Evolutionary conservation across 2,888 invertebrate genomes (phyloP).

Genomic region (Athalia cordata): DNA sequence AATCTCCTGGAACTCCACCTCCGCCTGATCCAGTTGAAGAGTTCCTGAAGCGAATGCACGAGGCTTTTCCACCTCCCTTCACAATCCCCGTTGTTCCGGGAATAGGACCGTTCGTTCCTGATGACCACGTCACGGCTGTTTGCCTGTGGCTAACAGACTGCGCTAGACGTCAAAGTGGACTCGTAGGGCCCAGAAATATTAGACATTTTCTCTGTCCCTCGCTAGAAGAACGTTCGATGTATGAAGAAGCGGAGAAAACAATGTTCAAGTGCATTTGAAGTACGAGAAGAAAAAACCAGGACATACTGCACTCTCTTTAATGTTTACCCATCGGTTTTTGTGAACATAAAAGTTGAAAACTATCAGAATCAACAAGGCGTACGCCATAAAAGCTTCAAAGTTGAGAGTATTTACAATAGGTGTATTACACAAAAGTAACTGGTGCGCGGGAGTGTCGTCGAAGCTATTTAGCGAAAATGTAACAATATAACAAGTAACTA

Average conservation of each 20-base stretch:
- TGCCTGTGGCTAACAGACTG: conserved; percentile 65
- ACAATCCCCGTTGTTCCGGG: conserved; percentile 58
- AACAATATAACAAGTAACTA: not conserved
- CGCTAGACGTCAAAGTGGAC: conserved; percentile 77
- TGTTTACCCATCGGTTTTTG: not conserved
- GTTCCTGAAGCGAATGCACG: conserved; percentile 62
- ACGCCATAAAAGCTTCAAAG: conserved; percentile 8
- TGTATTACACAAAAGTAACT: not conserved
- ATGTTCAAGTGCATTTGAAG: conserved; percentile 16
- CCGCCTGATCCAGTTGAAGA: conserved; percentile 56
- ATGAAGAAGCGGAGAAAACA: conserved; percentile 15
- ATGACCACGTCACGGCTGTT: conserved; percentile 60
- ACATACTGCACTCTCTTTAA: not conserved
- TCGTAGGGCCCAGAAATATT: conserved; percentile 83
- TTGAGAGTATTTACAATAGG: conserved; percentile 4
- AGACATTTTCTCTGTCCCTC: conserved; percentile 83
- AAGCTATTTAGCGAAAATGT: conserved; percentile 21
- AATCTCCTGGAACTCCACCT: not conserved
- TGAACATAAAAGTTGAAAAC: not conserved
- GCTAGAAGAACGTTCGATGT: conserved; percentile 72
- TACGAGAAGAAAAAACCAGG: not conserved
- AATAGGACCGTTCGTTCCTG: conserved; percentile 62
- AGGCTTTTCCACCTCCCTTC: conserved; percentile 50
- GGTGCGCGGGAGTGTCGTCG: not conserved
- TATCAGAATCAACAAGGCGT: not conserved